These are phyloP conservation scores for Phengaris alcon DNA, from an alignment of 2,888 invertebrate species.

Conservation along the genomic window DNA sequence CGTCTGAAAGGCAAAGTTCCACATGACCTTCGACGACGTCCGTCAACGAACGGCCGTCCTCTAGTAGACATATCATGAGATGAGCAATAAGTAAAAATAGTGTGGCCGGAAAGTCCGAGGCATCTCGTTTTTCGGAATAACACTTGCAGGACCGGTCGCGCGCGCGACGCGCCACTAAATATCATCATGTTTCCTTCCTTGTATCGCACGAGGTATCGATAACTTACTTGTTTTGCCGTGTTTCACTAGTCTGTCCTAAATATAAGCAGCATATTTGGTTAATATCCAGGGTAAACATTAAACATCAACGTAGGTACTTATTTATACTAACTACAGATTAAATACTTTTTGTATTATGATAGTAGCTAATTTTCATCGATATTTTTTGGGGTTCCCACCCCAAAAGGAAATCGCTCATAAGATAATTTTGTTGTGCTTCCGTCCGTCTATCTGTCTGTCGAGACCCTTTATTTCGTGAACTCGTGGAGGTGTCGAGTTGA, in stretches of 20 bases:
- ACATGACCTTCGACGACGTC: slow-evolving; percentile 64
- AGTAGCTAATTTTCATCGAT: too few relatives aligned
- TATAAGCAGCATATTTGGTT: not conserved
- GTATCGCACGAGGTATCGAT: slow-evolving; percentile 47
- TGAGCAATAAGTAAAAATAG: slow-evolving; percentile 48
- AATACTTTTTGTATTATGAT: too few relatives aligned
- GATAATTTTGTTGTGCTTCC: too few relatives aligned
- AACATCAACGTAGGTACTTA: too few relatives aligned
- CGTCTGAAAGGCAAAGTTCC: slow-evolving; percentile 51
- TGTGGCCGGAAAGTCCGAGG: slow-evolving; percentile 71
- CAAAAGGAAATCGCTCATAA: too few relatives aligned
- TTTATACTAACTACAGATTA: too few relatives aligned
- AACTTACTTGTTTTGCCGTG: slow-evolving; percentile 20
- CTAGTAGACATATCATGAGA: slow-evolving; percentile 49
- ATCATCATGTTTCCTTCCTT: slow-evolving; percentile 77
- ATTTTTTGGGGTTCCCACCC: too few relatives aligned
- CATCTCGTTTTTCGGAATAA: slow-evolving; percentile 74
- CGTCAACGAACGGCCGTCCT: slow-evolving; percentile 63
- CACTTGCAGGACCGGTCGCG: slow-evolving; percentile 74
- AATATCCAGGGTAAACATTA: too few relatives aligned
- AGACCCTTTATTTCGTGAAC: too few relatives aligned
- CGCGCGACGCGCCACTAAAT: slow-evolving; percentile 60
- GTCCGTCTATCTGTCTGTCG: too few relatives aligned
- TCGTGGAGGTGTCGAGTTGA: too few relatives aligned
- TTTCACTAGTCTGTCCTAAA: not conserved